Conservation (phyloP, 2,797 vertebrate species). For the Caiman crocodilus region DNA sequence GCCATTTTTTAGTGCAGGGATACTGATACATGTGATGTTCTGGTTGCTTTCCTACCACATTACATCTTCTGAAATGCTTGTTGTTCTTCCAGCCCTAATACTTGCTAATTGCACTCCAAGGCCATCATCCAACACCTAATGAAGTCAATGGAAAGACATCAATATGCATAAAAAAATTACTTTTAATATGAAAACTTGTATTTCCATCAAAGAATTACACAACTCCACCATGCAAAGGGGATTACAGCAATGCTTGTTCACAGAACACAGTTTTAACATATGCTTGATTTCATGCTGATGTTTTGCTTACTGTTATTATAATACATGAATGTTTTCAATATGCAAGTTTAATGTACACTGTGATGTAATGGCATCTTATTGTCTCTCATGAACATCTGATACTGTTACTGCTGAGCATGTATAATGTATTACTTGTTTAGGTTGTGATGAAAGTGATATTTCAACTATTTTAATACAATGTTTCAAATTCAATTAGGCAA, state of each 20-base stretch:
- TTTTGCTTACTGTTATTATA: background rate
- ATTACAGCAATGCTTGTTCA: slow-evolving; percentile 27
- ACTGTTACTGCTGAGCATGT: slow-evolving; percentile 19
- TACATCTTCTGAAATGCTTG: fast-evolving
- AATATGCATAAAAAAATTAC: background rate
- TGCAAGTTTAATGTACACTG: slow-evolving; percentile 2
- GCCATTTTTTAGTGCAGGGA: background rate
- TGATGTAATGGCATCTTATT: background rate
- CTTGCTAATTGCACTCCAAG: background rate
- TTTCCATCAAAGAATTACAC: slow-evolving; percentile 16
- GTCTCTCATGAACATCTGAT: slow-evolving; percentile 23
- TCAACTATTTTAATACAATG: slow-evolving; percentile 29
- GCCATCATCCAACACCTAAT: background rate
- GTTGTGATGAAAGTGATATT: slow-evolving; percentile 21
- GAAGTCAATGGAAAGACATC: background rate
- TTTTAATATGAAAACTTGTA: slow-evolving; percentile 48
- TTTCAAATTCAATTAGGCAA: slow-evolving; percentile 27
- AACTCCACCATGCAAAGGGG: background rate
- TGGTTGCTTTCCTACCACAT: background rate
- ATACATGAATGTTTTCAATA: background rate
- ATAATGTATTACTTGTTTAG: slow-evolving; percentile 5
- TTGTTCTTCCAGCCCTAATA: background rate
- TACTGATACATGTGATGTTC: background rate
- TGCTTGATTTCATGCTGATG: slow-evolving; percentile 4
- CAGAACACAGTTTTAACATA: background rate